Conservation (phyloP, 2,888 invertebrate species). For the Tiphia femorata region DNA sequence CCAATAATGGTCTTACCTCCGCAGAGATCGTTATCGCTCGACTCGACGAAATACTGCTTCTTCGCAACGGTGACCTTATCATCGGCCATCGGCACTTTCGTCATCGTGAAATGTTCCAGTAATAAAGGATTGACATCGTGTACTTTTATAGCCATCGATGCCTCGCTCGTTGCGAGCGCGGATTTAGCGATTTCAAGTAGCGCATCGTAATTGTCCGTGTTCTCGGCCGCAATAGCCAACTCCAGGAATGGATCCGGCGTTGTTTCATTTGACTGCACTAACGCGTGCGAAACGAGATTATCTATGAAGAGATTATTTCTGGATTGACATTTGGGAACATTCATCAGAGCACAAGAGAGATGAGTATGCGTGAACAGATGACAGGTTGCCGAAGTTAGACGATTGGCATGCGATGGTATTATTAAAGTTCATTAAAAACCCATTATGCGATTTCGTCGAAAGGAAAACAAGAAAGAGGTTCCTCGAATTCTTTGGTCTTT, state of each 20-base stretch:
- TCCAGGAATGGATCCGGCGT: slow-evolving; percentile 64
- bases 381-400: no score
- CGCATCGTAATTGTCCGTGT: slow-evolving; percentile 55
- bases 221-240: slow-evolving; percentile 62
- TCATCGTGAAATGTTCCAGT: slow-evolving; percentile 53
- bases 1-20: slow-evolving; percentile 47
- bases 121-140: slow-evolving; percentile 47
- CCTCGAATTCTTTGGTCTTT: no score
- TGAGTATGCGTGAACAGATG: no score
- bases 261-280: slow-evolving; percentile 10
- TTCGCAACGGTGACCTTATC: slow-evolving; percentile 29
- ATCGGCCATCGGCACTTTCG: slow-evolving; percentile 25
- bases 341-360: no score
- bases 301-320: neutral
- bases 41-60: slow-evolving; percentile 59
- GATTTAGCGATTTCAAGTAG: slow-evolving; percentile 58
- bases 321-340: neutral
- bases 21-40: slow-evolving; percentile 62
- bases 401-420: no score
- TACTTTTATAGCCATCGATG: slow-evolving; percentile 29
- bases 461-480: no score
- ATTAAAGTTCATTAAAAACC: no score
- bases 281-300: neutral
- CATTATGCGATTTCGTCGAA: no score
- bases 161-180: slow-evolving; percentile 53